A percentile compares a stretch with the other conserved stretches of the same genome.
Evolutionary conservation across 2,797 vertebrate genomes (phyloP).

Genomic region (Gymnoscopelus microlampas): DNA sequence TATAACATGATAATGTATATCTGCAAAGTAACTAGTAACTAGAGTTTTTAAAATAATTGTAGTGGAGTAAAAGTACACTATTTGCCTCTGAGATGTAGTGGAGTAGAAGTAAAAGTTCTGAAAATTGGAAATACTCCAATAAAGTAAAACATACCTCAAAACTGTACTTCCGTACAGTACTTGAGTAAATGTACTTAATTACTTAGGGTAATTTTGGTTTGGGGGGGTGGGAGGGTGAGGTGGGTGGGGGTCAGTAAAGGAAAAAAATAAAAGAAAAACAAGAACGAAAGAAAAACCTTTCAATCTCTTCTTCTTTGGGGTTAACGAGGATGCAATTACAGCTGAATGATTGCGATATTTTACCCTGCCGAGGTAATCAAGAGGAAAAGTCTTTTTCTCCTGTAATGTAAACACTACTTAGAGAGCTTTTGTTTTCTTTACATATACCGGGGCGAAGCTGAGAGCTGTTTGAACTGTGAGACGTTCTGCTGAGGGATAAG

Average conservation of each 20-base stretch:
- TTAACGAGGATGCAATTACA: constrained; percentile 64
- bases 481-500: constrained; percentile 39
- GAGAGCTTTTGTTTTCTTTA: constrained; percentile 52
- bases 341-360: constrained; percentile 72
- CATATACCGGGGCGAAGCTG: constrained; percentile 27
- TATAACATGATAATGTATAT: too few species aligned
- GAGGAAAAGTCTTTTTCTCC: constrained; percentile 54
- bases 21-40: too few species aligned
- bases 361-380: constrained; percentile 57
- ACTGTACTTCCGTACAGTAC: too few species aligned
- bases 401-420: constrained; percentile 65
- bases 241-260: constrained; percentile 40
- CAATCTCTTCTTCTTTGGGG: constrained; percentile 54
- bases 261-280: constrained; percentile 62
- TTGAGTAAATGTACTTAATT: too few species aligned
- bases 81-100: too few species aligned
- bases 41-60: too few species aligned
- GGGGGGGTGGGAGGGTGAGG: too few species aligned
- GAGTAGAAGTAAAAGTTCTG: too few species aligned
- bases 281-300: constrained; percentile 35
- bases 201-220: too few species aligned
- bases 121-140: too few species aligned
- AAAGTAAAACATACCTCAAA: too few species aligned
- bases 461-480: constrained; percentile 46
- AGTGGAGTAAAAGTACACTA: too few species aligned